Evolutionary conservation across 1,140 invertebrate genomes (phyloP).

Genomic region (Orius insidiosus): DNA sequence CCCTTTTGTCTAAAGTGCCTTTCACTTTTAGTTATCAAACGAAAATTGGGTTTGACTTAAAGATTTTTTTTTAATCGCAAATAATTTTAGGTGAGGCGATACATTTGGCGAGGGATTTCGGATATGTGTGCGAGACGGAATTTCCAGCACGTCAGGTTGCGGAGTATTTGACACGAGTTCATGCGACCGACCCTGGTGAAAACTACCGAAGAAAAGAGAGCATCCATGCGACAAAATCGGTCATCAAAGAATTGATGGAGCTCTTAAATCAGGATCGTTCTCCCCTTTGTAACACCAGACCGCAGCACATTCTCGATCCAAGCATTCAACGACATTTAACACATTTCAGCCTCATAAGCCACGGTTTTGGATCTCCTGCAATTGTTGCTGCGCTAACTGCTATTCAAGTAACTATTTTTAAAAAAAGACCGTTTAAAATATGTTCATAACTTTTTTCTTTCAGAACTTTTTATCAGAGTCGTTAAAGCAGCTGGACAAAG

Average conservation of each 20-base stretch:
- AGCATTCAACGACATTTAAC: slow-evolving; percentile 93
- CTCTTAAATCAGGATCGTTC: slow-evolving; percentile 91
- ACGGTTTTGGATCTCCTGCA: slow-evolving; percentile 96
- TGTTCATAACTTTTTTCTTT: too few relatives aligned
- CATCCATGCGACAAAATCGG: slow-evolving; percentile 83
- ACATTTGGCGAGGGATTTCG: slow-evolving; percentile 93
- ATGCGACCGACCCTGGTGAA: slow-evolving; percentile 68
- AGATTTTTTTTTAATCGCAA: too few relatives aligned
- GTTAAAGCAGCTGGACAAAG: slow-evolving; percentile 90
- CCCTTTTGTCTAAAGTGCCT: too few relatives aligned
- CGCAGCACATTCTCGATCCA: slow-evolving; percentile 81
- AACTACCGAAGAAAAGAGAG: slow-evolving; percentile 79
- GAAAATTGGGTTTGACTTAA: too few relatives aligned
- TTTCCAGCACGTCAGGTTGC: slow-evolving; percentile 92
- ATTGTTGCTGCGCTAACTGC: slow-evolving; percentile 90
- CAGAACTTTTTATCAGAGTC: slow-evolving; percentile 95
- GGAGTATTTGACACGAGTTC: slow-evolving; percentile 81
- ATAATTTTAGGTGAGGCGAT: slow-evolving; percentile 97
- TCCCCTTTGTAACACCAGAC: slow-evolving; percentile 89
- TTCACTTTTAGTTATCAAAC: too few relatives aligned
- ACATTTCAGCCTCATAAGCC: slow-evolving; percentile 94
- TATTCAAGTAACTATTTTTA: slow-evolving; percentile 75
- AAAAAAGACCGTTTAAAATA: too few relatives aligned
- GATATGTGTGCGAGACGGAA: slow-evolving; percentile 96
- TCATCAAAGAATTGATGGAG: slow-evolving; percentile 96